Conservation (phyloP, 2,113 vertebrate genomes). For the Atractosteus spatula region DNA sequence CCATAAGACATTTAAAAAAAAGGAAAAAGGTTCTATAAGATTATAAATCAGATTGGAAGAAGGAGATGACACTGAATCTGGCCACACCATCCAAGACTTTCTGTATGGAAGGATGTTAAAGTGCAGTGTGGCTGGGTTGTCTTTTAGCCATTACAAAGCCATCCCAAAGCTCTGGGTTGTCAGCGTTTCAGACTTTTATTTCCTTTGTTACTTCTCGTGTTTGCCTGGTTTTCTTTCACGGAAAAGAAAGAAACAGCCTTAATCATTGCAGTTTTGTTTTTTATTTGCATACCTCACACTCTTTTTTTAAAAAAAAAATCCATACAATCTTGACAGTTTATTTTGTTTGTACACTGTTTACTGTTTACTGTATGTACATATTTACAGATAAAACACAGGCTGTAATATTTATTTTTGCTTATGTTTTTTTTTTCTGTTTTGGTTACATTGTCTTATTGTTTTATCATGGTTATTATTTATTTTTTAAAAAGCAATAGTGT, state of each 20-base stretch:
- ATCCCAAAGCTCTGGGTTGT: constrained; percentile 64
- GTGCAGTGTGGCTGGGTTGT: constrained; percentile 52
- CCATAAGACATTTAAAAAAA: constrained; percentile 74
- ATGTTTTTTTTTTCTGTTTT: constrained; percentile 49
- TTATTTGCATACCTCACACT: constrained; percentile 89
- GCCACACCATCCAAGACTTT: constrained; percentile 38
- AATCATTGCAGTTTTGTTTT: constrained; percentile 81
- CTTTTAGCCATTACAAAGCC: constrained; percentile 72
- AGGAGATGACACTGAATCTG: constrained; percentile 55
- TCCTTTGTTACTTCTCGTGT: constrained; percentile 50
- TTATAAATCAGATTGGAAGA: constrained; percentile 50
- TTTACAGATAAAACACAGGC: constrained; percentile 57
- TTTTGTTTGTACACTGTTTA: constrained; percentile 69
- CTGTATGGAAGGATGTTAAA: constrained; percentile 33
- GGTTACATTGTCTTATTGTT: constrained; percentile 68
- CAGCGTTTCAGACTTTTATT: constrained; percentile 46
- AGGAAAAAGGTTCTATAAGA: constrained; percentile 38
- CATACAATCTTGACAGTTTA: constrained; percentile 39
- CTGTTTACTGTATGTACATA: constrained; percentile 63
- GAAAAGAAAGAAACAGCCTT: constrained; percentile 81
- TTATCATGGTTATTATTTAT: constrained; percentile 65
- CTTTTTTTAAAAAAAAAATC: constrained; percentile 51
- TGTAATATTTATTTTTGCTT: constrained; percentile 63
- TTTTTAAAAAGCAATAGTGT: constrained; percentile 92
- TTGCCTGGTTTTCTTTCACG: constrained; percentile 71